Percentiles rank a stretch among this genome's conserved stretches.
Conservation (phyloP, 2,113 vertebrate genomes). For the Sinocyclocheilus rhinocerous region DNA sequence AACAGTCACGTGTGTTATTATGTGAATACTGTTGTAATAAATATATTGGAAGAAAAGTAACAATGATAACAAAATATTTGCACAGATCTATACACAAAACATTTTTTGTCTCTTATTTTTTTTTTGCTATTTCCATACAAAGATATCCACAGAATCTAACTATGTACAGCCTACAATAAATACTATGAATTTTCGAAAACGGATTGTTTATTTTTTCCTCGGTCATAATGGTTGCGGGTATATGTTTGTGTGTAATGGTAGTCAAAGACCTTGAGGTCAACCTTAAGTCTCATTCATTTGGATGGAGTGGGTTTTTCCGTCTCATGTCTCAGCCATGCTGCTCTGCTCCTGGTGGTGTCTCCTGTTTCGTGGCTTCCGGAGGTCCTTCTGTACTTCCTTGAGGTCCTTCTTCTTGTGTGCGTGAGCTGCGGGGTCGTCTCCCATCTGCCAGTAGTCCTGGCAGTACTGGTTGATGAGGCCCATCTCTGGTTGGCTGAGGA, state of each 20-base stretch:
- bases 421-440: conserved; percentile 72
- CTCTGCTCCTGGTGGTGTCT: conserved; percentile 89
- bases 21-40: conserved; percentile 73
- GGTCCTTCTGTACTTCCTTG: conserved; percentile 85
- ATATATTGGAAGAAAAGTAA: conserved; percentile 73
- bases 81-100: conserved; percentile 81
- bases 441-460: conserved; percentile 94
- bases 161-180: conserved; percentile 94
- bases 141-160: conserved; percentile 75
- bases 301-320: conserved; percentile 23
- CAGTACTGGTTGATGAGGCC: conserved; percentile 98
- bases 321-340: conserved; percentile 86
- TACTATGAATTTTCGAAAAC: conserved; percentile 71
- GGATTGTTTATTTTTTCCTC: conserved; percentile 32
- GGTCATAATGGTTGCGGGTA: conserved; percentile 18
- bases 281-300: conserved; percentile 38
- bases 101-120: conserved; percentile 47
- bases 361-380: conserved; percentile 88
- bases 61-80: conserved; percentile 77
- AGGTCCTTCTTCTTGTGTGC: conserved; percentile 82
- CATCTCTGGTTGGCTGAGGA: conserved; percentile 95
- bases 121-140: conserved; percentile 77
- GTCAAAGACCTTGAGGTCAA: conserved; percentile 15
- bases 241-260: conserved; percentile 25
- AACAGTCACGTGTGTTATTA: conserved; percentile 58